Percentiles rank a stretch among this genome's conserved stretches.
These are phyloP conservation scores for Salpingus planirostris DNA, from an alignment of 2,888 invertebrate species.

Conservation along the genomic window DNA sequence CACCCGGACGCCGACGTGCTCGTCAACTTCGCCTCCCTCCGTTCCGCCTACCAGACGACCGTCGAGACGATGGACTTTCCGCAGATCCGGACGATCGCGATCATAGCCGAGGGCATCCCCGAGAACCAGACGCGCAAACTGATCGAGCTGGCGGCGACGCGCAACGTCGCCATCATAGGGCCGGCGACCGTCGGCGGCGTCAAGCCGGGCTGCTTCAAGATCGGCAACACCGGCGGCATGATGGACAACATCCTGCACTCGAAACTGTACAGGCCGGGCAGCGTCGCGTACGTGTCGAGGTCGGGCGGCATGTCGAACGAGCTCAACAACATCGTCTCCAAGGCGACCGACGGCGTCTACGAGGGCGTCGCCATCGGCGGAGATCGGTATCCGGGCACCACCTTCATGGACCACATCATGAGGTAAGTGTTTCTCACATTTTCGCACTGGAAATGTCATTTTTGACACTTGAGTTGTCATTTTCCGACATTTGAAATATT, in stretches of 20 bases:
- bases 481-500: no score
- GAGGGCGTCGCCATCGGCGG: slow-evolving; percentile 98
- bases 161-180: slow-evolving; percentile 49
- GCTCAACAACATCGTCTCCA: slow-evolving; percentile 93
- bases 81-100: slow-evolving; percentile 92
- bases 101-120: slow-evolving; percentile 98
- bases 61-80: slow-evolving; percentile 89
- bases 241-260: slow-evolving; percentile 98
- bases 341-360: slow-evolving; percentile 92
- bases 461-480: no score
- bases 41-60: slow-evolving; percentile 96
- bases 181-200: slow-evolving; percentile 94
- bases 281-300: slow-evolving; percentile 96
- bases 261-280: slow-evolving; percentile 91
- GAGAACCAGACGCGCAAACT: slow-evolving; percentile 96
- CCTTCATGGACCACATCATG: slow-evolving; percentile 94
- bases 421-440: no score
- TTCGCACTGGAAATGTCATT: no score
- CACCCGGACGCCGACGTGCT: slow-evolving; percentile 92
- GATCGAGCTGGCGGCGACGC: slow-evolving; percentile 73
- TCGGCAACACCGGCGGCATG: slow-evolving; percentile 99
- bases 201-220: slow-evolving; percentile 98
- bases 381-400: slow-evolving; percentile 95
- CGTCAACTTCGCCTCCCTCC: slow-evolving; percentile 93
- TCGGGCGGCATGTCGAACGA: slow-evolving; percentile 99